Percentiles rank a stretch among this genome's conserved stretches.
Conservation (phyloP, 2,888 invertebrate species). For the Eulithis testata region DNA sequence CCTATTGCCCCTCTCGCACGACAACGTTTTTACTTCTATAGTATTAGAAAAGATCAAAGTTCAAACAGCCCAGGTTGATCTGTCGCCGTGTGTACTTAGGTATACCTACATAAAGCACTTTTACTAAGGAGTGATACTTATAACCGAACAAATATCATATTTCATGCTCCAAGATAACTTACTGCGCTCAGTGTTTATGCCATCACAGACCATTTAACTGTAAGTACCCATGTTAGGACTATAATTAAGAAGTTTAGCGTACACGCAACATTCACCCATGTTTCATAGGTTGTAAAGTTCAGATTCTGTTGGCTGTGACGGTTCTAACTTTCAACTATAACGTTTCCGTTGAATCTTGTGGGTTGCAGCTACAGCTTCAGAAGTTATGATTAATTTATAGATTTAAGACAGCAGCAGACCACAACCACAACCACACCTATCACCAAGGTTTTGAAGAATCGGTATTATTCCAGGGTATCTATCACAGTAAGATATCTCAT, state of each 20-base stretch:
- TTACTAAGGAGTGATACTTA: background rate
- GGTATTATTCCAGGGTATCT: too few relatives aligned
- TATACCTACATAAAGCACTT: background rate
- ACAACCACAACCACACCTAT: conserved; percentile 13
- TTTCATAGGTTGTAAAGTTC: conserved; percentile 30
- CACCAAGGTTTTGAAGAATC: background rate
- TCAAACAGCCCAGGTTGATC: too few relatives aligned
- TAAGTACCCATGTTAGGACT: conserved; percentile 48
- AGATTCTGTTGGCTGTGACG: conserved; percentile 29
- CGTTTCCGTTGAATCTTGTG: conserved; percentile 43
- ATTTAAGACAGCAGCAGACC: conserved; percentile 34
- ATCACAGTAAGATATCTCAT: too few relatives aligned
- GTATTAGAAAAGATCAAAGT: too few relatives aligned
- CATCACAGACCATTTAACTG: conserved; percentile 49
- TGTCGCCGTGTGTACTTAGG: background rate
- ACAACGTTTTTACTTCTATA: too few relatives aligned
- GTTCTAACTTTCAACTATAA: conserved; percentile 45
- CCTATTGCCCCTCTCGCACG: too few relatives aligned
- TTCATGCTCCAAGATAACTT: conserved; percentile 41
- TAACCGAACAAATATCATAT: conserved; percentile 34
- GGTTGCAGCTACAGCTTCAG: conserved; percentile 49
- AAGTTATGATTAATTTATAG: conserved; percentile 59
- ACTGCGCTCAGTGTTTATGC: conserved; percentile 41
- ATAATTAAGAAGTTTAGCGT: conserved; percentile 45
- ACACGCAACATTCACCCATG: conserved; percentile 27